Evolutionary conservation across 2,113 vertebrate genomes (phyloP).

Genomic region (Paradoxurus hermaphroditus): DNA sequence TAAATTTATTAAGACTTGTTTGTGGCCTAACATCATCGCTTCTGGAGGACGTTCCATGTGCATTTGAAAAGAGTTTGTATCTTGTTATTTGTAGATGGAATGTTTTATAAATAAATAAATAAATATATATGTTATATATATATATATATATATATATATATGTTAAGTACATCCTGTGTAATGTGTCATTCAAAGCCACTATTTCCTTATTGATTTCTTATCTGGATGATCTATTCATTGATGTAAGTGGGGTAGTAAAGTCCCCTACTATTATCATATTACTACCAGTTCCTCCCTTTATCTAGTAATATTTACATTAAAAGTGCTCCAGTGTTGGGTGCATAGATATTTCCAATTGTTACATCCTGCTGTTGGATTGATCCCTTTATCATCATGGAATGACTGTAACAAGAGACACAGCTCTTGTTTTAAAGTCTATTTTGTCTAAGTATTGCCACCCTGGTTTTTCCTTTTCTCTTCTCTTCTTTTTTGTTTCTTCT

Average conservation of each 20-base stretch:
- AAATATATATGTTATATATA: too few relatives aligned
- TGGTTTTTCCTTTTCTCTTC: neutral
- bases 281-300: neutral
- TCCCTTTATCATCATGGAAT: neutral
- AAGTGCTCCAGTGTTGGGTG: neutral
- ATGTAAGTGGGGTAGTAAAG: neutral
- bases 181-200: neutral
- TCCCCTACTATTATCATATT: neutral
- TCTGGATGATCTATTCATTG: neutral
- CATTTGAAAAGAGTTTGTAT: neutral
- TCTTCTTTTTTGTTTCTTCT: neutral
- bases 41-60: neutral
- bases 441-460: neutral
- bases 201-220: neutral
- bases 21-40: neutral
- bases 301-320: neutral
- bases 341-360: neutral
- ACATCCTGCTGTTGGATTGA: neutral
- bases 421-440: neutral
- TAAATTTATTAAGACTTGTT: neutral
- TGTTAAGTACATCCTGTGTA: neutral
- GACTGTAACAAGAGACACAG: too few relatives aligned
- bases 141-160: too few relatives aligned
- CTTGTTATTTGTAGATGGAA: neutral
- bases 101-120: neutral